Percentiles rank a stretch among this genome's conserved stretches.
Conservation (phyloP, 2,113 vertebrate genomes). For the Barbus barbus region DNA sequence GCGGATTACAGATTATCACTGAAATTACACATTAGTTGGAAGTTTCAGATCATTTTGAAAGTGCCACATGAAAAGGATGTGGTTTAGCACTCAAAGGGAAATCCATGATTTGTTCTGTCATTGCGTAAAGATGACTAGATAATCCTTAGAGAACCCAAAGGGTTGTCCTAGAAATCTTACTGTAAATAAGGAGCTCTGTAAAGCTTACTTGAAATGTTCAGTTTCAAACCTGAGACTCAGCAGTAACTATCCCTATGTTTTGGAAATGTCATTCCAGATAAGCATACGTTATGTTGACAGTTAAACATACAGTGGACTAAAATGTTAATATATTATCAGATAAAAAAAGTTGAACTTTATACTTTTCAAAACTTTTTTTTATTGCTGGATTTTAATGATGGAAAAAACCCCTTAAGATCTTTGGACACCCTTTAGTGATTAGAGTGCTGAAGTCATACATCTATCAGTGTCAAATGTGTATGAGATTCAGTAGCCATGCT, state of each 20-base stretch:
- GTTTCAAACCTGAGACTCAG: no score
- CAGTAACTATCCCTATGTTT: neutral
- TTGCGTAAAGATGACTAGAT: neutral
- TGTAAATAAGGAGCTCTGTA: neutral
- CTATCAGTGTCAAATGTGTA: neutral
- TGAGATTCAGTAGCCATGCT: neutral
- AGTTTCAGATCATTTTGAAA: conserved; percentile 68
- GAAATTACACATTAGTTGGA: no score
- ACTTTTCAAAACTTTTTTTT: neutral
- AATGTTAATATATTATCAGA: no score
- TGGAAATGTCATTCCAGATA: neutral
- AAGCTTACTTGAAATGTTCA: neutral
- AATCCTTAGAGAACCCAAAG: neutral
- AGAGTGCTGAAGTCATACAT: neutral
- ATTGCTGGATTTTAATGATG: neutral
- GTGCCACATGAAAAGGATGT: conserved; percentile 58
- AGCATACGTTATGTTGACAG: neutral
- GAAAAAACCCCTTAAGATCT: neutral
- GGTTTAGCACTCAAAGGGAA: conserved; percentile 22
- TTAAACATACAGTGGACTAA: neutral
- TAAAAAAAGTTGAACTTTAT: no score
- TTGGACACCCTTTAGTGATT: neutral
- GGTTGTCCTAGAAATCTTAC: neutral
- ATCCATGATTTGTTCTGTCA: conserved; percentile 5
- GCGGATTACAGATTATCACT: no score